These are phyloP conservation scores for Argyra leucocephala DNA, from an alignment of 2,888 invertebrate genomes.

Conservation along the genomic window DNA sequence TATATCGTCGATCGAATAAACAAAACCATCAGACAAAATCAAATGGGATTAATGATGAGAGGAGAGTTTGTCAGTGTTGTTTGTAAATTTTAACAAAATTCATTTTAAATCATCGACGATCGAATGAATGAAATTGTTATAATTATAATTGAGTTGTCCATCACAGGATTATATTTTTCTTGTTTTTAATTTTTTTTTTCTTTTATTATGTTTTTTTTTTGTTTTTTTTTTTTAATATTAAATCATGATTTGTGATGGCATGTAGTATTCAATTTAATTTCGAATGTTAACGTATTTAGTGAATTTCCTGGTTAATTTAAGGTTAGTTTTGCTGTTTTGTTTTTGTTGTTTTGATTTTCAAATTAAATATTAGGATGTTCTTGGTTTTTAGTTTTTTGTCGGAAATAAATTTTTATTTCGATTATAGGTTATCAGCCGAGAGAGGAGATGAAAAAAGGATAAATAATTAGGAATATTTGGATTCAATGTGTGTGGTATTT, in stretches of 20 bases:
- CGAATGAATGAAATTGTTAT: conserved; percentile 1
- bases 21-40: no score
- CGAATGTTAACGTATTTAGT: not conserved
- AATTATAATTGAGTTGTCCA: conserved; percentile 4
- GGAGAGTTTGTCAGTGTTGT: no score
- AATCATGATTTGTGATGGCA: not conserved
- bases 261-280: not conserved
- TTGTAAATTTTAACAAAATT: no score
- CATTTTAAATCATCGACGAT: no score
- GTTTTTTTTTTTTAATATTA: not conserved
- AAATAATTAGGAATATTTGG: not conserved
- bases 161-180: not conserved
- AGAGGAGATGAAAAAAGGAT: not conserved
- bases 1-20: no score
- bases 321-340: no score
- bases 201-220: no score
- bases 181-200: no score
- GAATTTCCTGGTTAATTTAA: not conserved
- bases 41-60: no score
- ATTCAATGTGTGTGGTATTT: not conserved
- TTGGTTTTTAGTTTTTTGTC: no score
- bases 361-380: no score
- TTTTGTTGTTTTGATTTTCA: no score
- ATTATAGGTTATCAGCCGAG: not conserved
- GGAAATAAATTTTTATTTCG: not conserved